Conservation (phyloP, 2,797 vertebrate genomes). For the Acrossocheilus wenchowensis region DNA sequence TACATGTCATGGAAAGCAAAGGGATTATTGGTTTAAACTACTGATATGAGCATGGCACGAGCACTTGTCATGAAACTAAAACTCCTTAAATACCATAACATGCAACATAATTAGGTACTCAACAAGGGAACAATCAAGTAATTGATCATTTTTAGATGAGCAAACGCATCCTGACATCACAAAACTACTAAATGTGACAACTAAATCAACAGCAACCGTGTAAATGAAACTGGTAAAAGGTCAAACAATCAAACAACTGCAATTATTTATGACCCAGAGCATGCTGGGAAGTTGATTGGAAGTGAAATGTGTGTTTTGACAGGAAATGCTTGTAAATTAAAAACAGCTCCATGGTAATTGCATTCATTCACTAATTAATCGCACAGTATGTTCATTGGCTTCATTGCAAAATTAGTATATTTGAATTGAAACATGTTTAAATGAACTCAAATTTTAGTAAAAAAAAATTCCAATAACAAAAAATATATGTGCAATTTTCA, state of each 20-base stretch:
- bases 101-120: background rate
- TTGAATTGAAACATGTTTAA: background rate
- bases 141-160: background rate
- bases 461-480: no score
- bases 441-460: background rate
- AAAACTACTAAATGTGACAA: background rate
- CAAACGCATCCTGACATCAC: background rate
- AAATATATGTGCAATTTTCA: background rate
- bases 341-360: background rate
- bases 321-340: background rate
- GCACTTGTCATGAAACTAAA: no score
- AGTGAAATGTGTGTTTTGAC: background rate
- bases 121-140: background rate
- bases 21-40: background rate
- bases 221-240: constrained; percentile 17
- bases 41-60: background rate
- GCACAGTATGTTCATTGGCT: background rate
- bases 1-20: background rate
- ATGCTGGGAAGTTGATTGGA: constrained; percentile 5
- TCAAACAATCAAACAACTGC: constrained; percentile 9
- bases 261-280: constrained; percentile 7
- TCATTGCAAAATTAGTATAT: background rate
- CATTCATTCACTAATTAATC: background rate
- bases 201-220: background rate
- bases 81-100: background rate